phyloP scores from a whole-genome alignment of 1,140 invertebrate species.

The Sitodiplosis mosellana region DNA sequence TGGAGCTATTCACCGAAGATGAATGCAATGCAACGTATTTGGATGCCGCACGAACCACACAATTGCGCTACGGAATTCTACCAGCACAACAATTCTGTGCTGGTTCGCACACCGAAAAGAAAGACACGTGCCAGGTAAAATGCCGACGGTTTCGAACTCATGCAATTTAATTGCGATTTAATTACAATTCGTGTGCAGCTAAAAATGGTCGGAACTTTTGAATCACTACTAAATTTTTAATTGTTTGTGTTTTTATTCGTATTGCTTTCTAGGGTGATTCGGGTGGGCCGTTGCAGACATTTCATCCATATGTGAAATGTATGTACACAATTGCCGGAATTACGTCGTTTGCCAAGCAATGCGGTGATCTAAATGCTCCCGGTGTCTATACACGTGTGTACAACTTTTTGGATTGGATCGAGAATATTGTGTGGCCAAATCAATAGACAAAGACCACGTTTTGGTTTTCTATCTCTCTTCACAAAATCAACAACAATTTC shows the following conservation, averaged over 20 bases:
- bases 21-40: too few relatives aligned
- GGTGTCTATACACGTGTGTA: conserved; percentile 42
- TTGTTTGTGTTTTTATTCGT: too few relatives aligned
- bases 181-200: too few relatives aligned
- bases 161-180: too few relatives aligned
- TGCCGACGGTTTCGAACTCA: neutral
- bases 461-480: neutral
- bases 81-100: conserved; percentile 10
- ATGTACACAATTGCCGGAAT: conserved; percentile 31
- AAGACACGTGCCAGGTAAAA: conserved; percentile 12
- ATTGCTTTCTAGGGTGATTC: too few relatives aligned
- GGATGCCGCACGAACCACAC: neutral
- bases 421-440: conserved; percentile 12
- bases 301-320: conserved; percentile 18
- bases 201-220: too few relatives aligned
- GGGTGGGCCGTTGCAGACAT: too few relatives aligned
- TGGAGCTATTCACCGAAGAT: too few relatives aligned
- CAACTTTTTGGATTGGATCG: conserved; percentile 42
- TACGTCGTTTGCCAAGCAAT: conserved; percentile 35
- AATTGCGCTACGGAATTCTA: conserved; percentile 4
- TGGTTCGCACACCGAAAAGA: conserved; percentile 6
- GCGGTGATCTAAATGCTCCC: conserved; percentile 27
- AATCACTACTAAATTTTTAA: too few relatives aligned
- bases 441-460: conserved; percentile 4
- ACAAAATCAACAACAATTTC: neutral